Percentiles rank a stretch among this genome's conserved stretches.
These are phyloP conservation scores for Lithophane leautieri DNA, from an alignment of 2,888 invertebrate species.

Conservation along the genomic window DNA sequence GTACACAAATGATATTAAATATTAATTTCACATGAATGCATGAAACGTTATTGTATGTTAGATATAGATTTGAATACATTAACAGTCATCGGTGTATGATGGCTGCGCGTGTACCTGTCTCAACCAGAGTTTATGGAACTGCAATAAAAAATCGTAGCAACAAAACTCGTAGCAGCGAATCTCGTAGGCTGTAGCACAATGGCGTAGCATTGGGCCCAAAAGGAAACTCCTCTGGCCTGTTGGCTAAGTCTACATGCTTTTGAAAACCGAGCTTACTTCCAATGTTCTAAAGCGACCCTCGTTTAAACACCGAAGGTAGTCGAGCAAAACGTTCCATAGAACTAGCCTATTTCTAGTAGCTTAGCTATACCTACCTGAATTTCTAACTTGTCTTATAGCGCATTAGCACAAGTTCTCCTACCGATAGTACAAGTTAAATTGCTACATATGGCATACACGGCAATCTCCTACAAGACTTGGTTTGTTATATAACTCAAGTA, in stretches of 20 bases:
- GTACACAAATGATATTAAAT: conserved; percentile 60
- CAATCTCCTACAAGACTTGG: conserved; percentile 34
- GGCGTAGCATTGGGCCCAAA: conserved; percentile 24
- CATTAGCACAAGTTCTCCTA: conserved; percentile 34
- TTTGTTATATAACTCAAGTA: conserved; percentile 51
- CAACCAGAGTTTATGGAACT: not conserved
- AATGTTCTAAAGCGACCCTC: conserved; percentile 17
- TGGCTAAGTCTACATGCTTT: conserved; percentile 45
- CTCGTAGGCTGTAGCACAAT: conserved; percentile 39
- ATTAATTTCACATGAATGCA: conserved; percentile 58
- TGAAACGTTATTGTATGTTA: conserved; percentile 34
- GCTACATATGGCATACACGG: conserved; percentile 46
- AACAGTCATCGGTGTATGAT: conserved; percentile 3
- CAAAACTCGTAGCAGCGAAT: conserved; percentile 32
- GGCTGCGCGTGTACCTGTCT: not conserved
- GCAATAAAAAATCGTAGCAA: conserved; percentile 25
- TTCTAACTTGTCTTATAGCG: conserved; percentile 34
- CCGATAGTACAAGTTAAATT: conserved; percentile 59
- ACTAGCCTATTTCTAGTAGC: conserved; percentile 20
- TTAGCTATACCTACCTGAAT: conserved; percentile 30
- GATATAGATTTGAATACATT: conserved; percentile 30
- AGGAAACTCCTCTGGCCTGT: conserved; percentile 33
- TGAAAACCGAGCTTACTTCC: conserved; percentile 30
- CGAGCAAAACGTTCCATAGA: conserved; percentile 14
- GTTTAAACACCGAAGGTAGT: conserved; percentile 23